These are phyloP conservation scores for Crypturellus tataupa DNA, from an alignment of 2,797 vertebrate genomes.

Conservation along the genomic window DNA sequence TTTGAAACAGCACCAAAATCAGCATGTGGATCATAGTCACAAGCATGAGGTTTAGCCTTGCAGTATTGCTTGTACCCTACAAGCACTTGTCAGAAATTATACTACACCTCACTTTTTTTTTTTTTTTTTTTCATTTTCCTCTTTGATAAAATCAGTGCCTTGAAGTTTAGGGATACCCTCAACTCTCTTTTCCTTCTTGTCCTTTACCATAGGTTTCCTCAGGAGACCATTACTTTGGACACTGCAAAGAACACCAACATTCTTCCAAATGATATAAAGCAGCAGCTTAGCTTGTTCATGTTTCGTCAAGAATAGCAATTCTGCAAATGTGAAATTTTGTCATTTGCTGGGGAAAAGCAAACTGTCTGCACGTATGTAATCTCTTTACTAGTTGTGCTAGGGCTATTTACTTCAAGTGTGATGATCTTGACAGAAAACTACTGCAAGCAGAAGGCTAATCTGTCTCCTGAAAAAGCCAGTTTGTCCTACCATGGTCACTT, in stretches of 20 bases:
- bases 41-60: neutral
- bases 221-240: neutral
- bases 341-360: neutral
- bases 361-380: neutral
- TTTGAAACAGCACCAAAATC: slow-evolving; percentile 14
- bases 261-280: neutral
- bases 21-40: neutral
- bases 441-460: neutral
- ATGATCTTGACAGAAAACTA: neutral
- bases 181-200: neutral
- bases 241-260: fast-evolving
- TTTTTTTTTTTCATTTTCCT: neutral
- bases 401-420: neutral
- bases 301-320: neutral
- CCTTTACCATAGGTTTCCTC: neutral
- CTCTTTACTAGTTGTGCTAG: fast-evolving
- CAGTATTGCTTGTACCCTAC: neutral
- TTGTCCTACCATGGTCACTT: neutral
- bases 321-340: neutral
- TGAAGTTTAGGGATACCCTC: neutral
- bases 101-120: fast-evolving
- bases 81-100: neutral
- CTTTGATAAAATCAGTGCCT: fast-evolving
- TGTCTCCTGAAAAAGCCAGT: neutral
- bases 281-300: neutral